Conservation (phyloP, 2,797 vertebrate genomes). For the Lateolabrax maculatus region DNA sequence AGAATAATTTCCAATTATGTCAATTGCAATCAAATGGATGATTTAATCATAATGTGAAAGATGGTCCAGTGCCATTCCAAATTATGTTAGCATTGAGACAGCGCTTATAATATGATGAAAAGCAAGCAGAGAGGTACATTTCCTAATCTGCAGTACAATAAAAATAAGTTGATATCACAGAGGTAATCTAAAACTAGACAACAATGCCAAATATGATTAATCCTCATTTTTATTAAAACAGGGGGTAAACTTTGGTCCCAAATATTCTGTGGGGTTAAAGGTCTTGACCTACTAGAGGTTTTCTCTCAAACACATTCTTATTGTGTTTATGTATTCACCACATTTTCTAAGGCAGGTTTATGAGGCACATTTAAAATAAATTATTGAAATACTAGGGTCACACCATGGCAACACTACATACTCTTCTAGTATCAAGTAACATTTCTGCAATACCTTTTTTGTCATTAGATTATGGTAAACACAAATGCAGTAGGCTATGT, state of each 20-base stretch:
- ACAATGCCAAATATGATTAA: conserved; percentile 13
- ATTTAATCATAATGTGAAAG: conserved; percentile 73
- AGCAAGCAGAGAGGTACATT: not conserved
- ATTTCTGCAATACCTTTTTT: not conserved
- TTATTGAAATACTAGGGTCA: not conserved
- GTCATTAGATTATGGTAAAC: not conserved
- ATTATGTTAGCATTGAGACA: conserved; percentile 41
- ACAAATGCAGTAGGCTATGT: conserved; percentile 14
- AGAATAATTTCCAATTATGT: conserved; percentile 74
- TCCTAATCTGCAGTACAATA: not conserved
- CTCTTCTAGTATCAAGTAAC: not conserved
- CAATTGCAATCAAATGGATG: conserved; percentile 77
- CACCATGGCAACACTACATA: not conserved
- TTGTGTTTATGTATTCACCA: not conserved
- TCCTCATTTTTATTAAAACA: conserved; percentile 7
- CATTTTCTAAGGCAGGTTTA: not conserved
- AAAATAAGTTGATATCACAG: not conserved
- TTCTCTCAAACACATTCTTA: not conserved
- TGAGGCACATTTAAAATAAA: not conserved
- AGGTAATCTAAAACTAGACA: conserved; percentile 16
- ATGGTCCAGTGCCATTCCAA: conserved; percentile 59
- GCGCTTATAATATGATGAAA: conserved; percentile 10
- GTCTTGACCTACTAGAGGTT: not conserved
- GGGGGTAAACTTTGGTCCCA: not conserved
- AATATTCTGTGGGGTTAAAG: not conserved